Base-by-base conservation (phyloP, 2,888 invertebrate species). In the Eupithecia subumbrata region DNA sequence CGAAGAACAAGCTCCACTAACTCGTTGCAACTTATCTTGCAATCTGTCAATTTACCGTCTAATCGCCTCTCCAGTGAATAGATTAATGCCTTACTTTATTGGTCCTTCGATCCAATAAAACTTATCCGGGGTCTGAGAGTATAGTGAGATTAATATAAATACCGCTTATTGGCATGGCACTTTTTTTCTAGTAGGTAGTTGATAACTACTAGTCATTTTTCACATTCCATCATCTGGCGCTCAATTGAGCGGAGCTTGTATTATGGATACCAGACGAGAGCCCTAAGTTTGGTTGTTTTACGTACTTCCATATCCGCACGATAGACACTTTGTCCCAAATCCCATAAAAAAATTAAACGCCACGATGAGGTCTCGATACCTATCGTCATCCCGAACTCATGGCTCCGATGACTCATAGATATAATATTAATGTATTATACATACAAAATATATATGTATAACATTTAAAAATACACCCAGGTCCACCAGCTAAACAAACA, bases 1-100 rank as follows among this genome's bases (percentile, higher is more conserved):
- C 56, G 40, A 71, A 68, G 7, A 22, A 74, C 64, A 40, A 71
- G 60, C 66, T 71, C 45, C 78, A 78, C 76, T 84, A 81, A 82
- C 78, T 81, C 81, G 79, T 78, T 76, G 80, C 72, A 68, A 81
- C 80, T 81, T 78, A 75, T 77, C 75, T 73, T 73, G 76, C 82
- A 83, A 82, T 82, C 83, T 80, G 79, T 81, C 84, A 83, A 84
- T 86, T 84, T 83, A 84, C 81, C 81, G 81, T 81, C 81, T 84
- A 78, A 56, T 56, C 52, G 52, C 66, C 79, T 75, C 76, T 81
- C 78, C 67, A 77, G 76, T 74, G 76, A 80, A 83, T 78, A 83
- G 79, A 83, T 82, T 83, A 83, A 84, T 83, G 77, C 80, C 71
- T 77, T 78, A 79, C 79, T 85, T 85, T 86, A 85, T 83, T 82